A percentile compares a stretch with the other conserved stretches of the same genome.
These are phyloP conservation scores for Varecia variegata DNA, from an alignment of 2,797 vertebrate genomes.

Conservation along the genomic window DNA sequence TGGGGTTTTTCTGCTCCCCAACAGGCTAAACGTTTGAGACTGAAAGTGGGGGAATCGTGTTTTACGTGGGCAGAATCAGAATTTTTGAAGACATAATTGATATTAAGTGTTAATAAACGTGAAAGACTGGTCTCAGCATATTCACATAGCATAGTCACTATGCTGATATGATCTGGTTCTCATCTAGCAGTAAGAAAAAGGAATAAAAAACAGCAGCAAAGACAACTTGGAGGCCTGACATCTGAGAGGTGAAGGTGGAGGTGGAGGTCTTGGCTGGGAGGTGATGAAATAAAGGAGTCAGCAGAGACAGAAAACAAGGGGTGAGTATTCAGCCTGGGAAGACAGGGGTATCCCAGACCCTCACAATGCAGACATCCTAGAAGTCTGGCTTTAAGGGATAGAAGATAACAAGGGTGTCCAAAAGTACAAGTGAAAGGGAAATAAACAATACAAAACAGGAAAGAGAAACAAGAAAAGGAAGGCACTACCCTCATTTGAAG, in stretches of 20 bases:
- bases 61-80: not conserved
- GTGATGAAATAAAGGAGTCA: not conserved
- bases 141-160: not conserved
- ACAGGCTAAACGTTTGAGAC: not conserved
- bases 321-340: not conserved
- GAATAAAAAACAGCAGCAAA: not conserved
- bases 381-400: not conserved
- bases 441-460: conserved; percentile 9
- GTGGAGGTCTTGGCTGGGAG: not conserved
- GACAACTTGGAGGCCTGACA: not conserved
- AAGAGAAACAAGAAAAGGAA: not conserved
- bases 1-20: not conserved
- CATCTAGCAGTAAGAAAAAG: not conserved
- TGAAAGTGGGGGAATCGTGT: not conserved
- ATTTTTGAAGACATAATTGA: not conserved
- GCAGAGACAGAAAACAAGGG: not conserved
- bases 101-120: not conserved
- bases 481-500: not conserved
- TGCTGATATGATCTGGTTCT: not conserved
- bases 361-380: not conserved
- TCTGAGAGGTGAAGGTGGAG: not conserved
- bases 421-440: not conserved
- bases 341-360: not conserved
- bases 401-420: not conserved
- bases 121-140: not conserved